Base-by-base conservation (phyloP, 2,888 invertebrate species). In the Chloroclysta siterata region DNA sequence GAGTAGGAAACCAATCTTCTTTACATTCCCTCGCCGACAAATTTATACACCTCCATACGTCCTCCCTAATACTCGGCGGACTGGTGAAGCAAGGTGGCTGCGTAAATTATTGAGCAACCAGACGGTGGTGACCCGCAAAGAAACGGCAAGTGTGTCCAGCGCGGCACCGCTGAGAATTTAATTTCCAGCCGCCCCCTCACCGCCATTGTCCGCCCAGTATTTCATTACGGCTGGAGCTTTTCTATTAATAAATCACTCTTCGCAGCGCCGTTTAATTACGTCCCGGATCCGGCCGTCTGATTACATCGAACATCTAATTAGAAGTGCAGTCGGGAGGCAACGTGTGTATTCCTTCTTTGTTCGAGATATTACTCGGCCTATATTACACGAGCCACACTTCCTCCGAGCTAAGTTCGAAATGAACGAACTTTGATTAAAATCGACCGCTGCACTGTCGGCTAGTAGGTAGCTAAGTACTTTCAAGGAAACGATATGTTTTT, bases 201-300 rank as follows among this genome's bases (percentile, higher is more conserved):
- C 88, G 82, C 90, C 85, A 92, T 92, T 92, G 93, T 92, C 89
- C 90, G 89, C 88, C 89, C 89, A 91, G 91, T 92, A 92, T 93
- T 93, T 92, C 92, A 92, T 93, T 92, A 92, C 88, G 83, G 90
- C 89, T 87, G 84, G 84, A 90, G 92, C 91, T 93, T 91, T 92
- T 92, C 93, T 93, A 93, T 92, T 93, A 93, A 93, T 93, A 93
- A 93, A 93, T 93, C 93, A 93, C 91, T 92, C 89, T 91, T 93
- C 91, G 92, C 90, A 84, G 86, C 85, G 83, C 87, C 89, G 87
- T 92, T 93, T 93, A 93, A 93, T 93, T 93, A 92, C 93, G 88
- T 84, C 87, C 89, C 84, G 87, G 89, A 89, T 90, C 89, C 88
- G 86, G 83, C 85, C 89, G 89, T 90, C 90, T 91, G 92, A 93